phyloP scores from a whole-genome alignment of 23 tunicate genomes.

The Trididemnum miniatum region DNA sequence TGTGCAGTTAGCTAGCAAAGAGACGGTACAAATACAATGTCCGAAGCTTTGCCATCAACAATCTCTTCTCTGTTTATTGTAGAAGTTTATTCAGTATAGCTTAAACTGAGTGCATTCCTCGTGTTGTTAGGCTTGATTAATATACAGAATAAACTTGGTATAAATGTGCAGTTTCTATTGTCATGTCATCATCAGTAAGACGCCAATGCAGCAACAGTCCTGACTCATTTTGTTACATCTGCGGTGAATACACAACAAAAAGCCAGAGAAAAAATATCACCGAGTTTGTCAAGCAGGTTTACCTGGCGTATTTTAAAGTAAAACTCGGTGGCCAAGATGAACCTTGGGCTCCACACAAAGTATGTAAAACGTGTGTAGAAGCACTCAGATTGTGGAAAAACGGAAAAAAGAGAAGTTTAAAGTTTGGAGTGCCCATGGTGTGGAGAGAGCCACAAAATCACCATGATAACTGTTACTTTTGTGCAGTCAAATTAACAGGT shows the following conservation, averaged over 20 bases:
- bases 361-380: too few species aligned
- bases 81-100: too few species aligned
- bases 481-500: too few species aligned
- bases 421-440: conserved; percentile 1
- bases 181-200: too few species aligned
- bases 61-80: not conserved
- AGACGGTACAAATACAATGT: not conserved
- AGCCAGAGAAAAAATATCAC: too few species aligned
- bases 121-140: too few species aligned
- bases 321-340: conserved; percentile 11
- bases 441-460: not conserved
- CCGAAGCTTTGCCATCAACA: not conserved
- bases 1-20: not conserved
- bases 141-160: not conserved
- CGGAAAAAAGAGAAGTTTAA: not conserved
- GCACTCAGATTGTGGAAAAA: not conserved
- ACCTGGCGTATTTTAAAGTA: too few species aligned
- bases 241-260: not conserved
- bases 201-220: conserved; percentile 2
- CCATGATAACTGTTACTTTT: not conserved
- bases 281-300: too few species aligned
- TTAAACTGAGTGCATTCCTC: too few species aligned
- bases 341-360: not conserved
- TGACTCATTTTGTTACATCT: conserved; percentile 11
- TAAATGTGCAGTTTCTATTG: not conserved